Base-by-base conservation (phyloP, 2,888 invertebrate species). In the Chromoteleia sp. region DNA sequence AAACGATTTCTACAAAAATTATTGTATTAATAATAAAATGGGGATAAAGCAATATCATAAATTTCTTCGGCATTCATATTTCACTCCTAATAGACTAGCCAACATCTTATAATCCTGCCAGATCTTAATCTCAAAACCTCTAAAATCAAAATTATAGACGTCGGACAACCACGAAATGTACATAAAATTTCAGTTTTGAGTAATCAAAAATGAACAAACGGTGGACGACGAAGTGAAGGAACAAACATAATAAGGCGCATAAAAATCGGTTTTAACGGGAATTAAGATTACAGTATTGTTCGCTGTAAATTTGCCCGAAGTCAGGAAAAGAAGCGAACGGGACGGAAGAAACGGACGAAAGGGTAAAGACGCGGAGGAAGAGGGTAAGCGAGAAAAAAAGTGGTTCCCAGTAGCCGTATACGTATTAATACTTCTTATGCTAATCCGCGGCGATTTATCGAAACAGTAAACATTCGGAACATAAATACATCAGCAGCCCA, bases 361-460 rank as follows among this genome's bases (percentile, higher is more conserved):
- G 33, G 30, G 19, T 15, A 21, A 10, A 14, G 33, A 50, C 15
- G 25, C 12, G 1, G 29, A n/a, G 7, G n/a, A 14, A 6, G 12
- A 65, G 36, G 21, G 29, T 1, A 15, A 59, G 36, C 12, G 19
- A 71, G 21, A 33, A 71, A 45, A 15, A 33, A 33, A 50, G 25
- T 39, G 58, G 71, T 33, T 33, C 30, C 50, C 73, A 3, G 73
- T 61, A 74, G 74, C 63, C 29, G 30, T 3, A 29, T 45, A 30
- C 29, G 52, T 73, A 67, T 75, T 56, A 58, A 67, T 67, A 59
- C 41, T 68, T 54, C 68, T 70, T 76, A 76, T 61, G 77, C 77
- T 77, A 70, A 68, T 68, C 61, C 76, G 36, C 33, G 68, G 33
- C 41, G 61, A 71, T 71, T 78, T 71, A 78, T 78, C 71, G 71